Conservation (phyloP, 2,888 invertebrate genomes). For the Cephus nigrinus region DNA sequence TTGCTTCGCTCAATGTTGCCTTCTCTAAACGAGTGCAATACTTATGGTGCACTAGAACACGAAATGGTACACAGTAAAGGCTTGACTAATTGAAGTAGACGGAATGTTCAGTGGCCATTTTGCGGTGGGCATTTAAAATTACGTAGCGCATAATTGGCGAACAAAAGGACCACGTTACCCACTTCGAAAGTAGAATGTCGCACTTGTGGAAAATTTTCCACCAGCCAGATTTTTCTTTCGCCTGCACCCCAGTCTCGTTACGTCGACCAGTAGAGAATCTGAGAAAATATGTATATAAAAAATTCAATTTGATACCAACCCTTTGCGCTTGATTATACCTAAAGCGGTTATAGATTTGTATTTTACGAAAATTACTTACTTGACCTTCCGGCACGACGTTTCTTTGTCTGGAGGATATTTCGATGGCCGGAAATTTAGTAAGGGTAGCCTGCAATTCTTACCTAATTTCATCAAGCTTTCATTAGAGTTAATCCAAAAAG, state of each 20-base stretch:
- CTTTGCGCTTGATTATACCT: not conserved
- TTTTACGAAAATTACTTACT: not conserved
- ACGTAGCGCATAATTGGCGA: conserved; percentile 36
- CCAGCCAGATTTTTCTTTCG: not conserved
- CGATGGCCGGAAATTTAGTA: not conserved
- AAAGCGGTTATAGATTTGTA: not conserved
- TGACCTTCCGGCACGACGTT: not conserved
- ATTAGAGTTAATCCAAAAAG: not conserved
- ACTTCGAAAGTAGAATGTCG: not conserved
- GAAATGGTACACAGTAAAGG: not conserved
- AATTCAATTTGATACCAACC: not conserved
- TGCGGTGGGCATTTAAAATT: conserved; percentile 23
- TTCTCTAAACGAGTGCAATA: not conserved
- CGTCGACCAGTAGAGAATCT: not conserved
- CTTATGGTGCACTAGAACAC: not conserved
- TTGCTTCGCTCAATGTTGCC: too few species aligned
- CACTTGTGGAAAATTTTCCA: not conserved
- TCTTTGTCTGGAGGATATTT: not conserved
- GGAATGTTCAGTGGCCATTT: conserved; percentile 4
- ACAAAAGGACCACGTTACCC: conserved; percentile 12
- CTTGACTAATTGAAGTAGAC: not conserved
- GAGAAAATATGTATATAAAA: not conserved
- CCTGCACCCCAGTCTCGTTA: not conserved
- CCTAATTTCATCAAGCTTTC: not conserved
- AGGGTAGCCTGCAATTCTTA: not conserved